phyloP scores from a whole-genome alignment of 2,113 vertebrate species.

The Phasianus colchicus region DNA sequence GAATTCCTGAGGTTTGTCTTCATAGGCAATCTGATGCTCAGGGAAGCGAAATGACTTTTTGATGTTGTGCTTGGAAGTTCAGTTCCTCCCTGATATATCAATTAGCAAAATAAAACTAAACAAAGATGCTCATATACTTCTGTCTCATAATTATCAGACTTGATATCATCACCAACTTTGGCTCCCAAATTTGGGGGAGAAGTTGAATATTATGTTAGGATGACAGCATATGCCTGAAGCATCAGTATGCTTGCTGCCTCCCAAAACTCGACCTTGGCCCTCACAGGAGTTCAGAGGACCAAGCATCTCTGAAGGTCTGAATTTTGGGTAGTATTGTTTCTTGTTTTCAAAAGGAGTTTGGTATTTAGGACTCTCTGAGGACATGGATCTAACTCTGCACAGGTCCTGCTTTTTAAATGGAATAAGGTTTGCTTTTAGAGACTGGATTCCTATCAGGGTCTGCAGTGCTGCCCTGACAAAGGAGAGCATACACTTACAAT shows the following conservation, averaged over 20 bases:
- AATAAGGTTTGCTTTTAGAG: not conserved
- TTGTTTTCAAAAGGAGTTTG: not conserved
- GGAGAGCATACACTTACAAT: not conserved
- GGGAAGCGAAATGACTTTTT: not conserved
- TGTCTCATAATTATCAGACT: not conserved
- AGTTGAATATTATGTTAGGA: not conserved
- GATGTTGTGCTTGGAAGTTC: not conserved
- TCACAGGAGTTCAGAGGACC: not conserved
- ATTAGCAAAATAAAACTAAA: not conserved
- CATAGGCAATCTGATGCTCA: not conserved
- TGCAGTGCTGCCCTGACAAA: not conserved
- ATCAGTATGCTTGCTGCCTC: not conserved
- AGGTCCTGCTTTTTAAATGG: not conserved
- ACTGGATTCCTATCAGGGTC: not conserved
- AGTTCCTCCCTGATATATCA: not conserved
- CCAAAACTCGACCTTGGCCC: not conserved
- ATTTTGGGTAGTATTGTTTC: not conserved
- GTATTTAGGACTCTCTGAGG: not conserved
- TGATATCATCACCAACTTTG: not conserved
- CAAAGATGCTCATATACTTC: not conserved
- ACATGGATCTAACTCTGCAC: not conserved
- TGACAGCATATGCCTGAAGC: not conserved
- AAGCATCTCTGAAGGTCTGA: not conserved
- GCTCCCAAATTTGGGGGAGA: not conserved
- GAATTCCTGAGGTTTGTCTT: conserved; percentile 7